Conservation (phyloP, 2,113 vertebrate genomes). For the rat (Rattus norvegicus) region DNA sequence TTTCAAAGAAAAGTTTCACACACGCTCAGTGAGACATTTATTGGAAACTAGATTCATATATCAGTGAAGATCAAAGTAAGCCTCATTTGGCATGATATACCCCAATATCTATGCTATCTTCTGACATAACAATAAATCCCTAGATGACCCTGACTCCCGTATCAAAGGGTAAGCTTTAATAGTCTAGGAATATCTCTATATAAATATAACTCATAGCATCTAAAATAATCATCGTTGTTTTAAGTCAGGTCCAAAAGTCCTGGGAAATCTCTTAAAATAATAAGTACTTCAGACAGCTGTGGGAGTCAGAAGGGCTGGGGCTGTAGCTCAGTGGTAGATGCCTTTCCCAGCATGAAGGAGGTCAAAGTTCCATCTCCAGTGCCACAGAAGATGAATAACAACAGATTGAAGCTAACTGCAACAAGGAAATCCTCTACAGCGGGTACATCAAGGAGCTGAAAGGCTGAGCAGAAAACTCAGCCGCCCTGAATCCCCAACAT, state of each 20-base stretch:
- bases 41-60: slow-evolving; percentile 53
- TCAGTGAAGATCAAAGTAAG: slow-evolving; percentile 40
- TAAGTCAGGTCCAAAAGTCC: slow-evolving; percentile 14
- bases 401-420: neutral
- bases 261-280: slow-evolving; percentile 31
- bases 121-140: slow-evolving; percentile 62
- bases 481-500: neutral
- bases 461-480: neutral
- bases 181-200: slow-evolving; percentile 56
- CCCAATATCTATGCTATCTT: slow-evolving; percentile 11
- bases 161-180: slow-evolving; percentile 12
- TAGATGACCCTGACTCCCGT: neutral
- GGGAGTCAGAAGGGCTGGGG: neutral
- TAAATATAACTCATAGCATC: slow-evolving; percentile 64
- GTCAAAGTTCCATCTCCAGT: neutral
- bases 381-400: neutral
- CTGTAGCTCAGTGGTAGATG: neutral
- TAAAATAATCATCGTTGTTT: slow-evolving; percentile 48
- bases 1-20: slow-evolving; percentile 55
- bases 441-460: neutral
- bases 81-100: slow-evolving; percentile 42
- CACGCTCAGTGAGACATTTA: slow-evolving; percentile 60
- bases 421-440: neutral
- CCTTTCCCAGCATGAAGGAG: no score
- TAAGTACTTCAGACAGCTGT: neutral